These are phyloP conservation scores for Neodiprion virginianus DNA, from an alignment of 1,140 invertebrate genomes.

Conservation along the genomic window DNA sequence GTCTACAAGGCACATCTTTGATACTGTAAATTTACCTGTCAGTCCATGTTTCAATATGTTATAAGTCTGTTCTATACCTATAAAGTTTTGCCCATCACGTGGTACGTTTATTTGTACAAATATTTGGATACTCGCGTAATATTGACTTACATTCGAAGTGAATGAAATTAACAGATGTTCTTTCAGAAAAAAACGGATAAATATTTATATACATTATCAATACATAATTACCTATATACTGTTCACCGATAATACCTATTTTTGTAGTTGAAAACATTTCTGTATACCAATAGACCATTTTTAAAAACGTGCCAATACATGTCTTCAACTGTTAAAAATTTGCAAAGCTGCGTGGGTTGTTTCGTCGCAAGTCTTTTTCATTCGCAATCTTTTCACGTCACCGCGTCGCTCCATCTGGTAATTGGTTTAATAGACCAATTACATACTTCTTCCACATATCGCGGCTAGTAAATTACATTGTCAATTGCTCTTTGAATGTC, in stretches of 20 bases:
- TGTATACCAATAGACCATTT: background rate
- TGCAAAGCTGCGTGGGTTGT: background rate
- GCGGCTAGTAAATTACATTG: background rate
- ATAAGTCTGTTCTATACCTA: too few relatives aligned
- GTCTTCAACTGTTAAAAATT: background rate
- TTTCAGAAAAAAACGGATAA: conserved; percentile 9
- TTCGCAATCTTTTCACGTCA: too few relatives aligned
- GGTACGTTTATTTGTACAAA: too few relatives aligned
- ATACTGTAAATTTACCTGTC: too few relatives aligned
- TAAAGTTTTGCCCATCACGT: too few relatives aligned
- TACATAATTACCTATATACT: conserved; percentile 3
- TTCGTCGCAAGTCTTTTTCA: too few relatives aligned
- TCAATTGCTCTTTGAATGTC: conserved; percentile 25
- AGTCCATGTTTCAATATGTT: too few relatives aligned
- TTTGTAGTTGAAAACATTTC: background rate
- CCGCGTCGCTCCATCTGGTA: too few relatives aligned
- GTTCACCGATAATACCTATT: background rate
- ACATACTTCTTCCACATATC: background rate
- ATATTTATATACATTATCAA: conserved; percentile 13
- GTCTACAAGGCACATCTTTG: too few relatives aligned
- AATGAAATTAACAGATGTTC: background rate
- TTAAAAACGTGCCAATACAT: background rate
- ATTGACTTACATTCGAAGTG: too few relatives aligned
- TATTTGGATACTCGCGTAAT: too few relatives aligned
- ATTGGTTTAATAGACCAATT: too few relatives aligned